Percentiles rank a stretch among this genome's conserved stretches.
phyloP scores from a whole-genome alignment of 37 sponge, comb jelly and placozoan genomes.

The Cliona cf. orientalis region DNA sequence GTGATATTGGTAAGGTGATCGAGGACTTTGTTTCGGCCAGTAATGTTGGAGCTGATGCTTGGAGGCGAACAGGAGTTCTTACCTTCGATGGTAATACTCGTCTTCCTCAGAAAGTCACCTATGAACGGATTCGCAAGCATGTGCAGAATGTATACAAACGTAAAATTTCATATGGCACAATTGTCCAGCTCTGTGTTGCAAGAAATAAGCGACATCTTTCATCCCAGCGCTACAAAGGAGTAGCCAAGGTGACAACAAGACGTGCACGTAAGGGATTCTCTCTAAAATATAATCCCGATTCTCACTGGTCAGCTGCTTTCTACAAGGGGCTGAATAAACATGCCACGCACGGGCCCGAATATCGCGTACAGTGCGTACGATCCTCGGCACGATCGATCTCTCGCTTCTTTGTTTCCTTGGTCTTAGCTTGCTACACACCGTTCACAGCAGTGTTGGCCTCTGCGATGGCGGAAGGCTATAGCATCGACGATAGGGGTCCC shows the following conservation, averaged over 20 bases:
- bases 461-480: no score
- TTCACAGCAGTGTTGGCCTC: no score
- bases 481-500: no score
- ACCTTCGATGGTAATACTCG: constrained; percentile 21
- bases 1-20: constrained; percentile 33
- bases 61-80: constrained; percentile 41
- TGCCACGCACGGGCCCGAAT: no score
- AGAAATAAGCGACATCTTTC: constrained; percentile 8
- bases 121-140: constrained; percentile 15
- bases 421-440: no score
- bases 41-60: constrained; percentile 36
- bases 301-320: constrained; percentile 48
- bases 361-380: no score
- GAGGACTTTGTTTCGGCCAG: constrained; percentile 15
- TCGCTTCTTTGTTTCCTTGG: no score
- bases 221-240: no score
- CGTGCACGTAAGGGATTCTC: constrained; percentile 28
- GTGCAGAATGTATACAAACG: constrained; percentile 16
- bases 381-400: no score
- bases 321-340: no score
- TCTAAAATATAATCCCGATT: constrained; percentile 39
- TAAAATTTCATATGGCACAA: constrained; percentile 30
- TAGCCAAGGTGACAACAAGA: constrained; percentile 23
- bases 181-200: no score
- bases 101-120: no score